Evolutionary conservation across 2,113 vertebrate species (phyloP).

Genomic region (Corythaixoides concolor): DNA sequence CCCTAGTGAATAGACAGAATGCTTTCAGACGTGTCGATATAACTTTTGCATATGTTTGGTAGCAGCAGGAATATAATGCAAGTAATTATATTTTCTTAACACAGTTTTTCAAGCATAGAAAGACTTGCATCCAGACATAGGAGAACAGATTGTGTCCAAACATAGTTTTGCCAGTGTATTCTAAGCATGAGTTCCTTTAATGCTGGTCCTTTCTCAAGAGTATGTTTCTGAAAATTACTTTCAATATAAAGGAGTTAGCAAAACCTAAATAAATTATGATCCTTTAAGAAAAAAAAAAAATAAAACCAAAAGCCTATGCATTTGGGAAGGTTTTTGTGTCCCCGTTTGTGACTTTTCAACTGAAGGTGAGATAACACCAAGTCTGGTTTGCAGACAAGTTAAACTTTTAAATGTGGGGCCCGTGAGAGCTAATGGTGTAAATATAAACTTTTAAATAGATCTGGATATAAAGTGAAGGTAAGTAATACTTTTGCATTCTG

Average conservation of each 20-base stretch:
- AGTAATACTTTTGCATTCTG: not conserved
- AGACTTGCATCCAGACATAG: not conserved
- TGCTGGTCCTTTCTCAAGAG: not conserved
- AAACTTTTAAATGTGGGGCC: not conserved
- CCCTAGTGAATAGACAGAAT: not conserved
- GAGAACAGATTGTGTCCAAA: not conserved
- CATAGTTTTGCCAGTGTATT: not conserved
- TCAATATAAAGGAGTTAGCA: not conserved
- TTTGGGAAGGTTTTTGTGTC: not conserved
- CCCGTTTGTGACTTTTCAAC: not conserved
- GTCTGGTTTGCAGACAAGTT: not conserved
- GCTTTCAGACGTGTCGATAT: not conserved
- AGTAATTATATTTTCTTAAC: not conserved
- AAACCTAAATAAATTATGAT: not conserved
- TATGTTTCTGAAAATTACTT: not conserved
- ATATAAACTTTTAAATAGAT: not conserved
- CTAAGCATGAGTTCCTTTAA: not conserved
- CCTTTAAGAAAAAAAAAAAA: not conserved
- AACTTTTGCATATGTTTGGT: not conserved
- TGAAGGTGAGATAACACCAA: not conserved
- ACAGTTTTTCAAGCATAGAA: not conserved
- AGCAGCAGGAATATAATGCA: not conserved
- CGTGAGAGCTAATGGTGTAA: not conserved
- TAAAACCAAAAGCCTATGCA: not conserved
- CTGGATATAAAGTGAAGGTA: not conserved